Evolutionary conservation across 2,888 invertebrate species (phyloP).

Genomic region (Sinelater perroti): DNA sequence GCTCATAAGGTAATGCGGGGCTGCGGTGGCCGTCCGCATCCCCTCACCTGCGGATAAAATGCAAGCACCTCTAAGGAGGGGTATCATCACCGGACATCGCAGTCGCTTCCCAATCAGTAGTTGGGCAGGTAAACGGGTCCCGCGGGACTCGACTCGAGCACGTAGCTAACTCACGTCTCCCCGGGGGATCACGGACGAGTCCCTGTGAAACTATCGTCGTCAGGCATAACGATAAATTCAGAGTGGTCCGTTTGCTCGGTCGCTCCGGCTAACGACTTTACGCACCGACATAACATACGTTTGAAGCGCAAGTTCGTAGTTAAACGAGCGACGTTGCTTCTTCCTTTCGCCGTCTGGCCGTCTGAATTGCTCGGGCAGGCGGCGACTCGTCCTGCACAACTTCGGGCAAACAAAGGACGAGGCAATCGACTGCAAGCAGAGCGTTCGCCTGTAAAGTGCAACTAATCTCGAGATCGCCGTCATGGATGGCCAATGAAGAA

Average conservation of each 20-base stretch:
- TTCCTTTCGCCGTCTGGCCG: constrained; percentile 10
- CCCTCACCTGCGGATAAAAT: constrained; percentile 9
- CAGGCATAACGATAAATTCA: constrained; percentile 58
- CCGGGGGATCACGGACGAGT: constrained; percentile 49
- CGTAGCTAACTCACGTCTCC: constrained; percentile 61
- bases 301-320: constrained; percentile 41
- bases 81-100: constrained; percentile 40
- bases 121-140: constrained; percentile 62
- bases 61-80: constrained; percentile 21
- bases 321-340: constrained; percentile 35
- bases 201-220: constrained; percentile 53
- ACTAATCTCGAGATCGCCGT: not conserved
- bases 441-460: constrained; percentile 6
- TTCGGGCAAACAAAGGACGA: constrained; percentile 1
- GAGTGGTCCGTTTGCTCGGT: constrained; percentile 43
- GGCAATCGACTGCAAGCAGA: not conserved
- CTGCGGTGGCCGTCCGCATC: not conserved
- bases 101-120: constrained; percentile 60
- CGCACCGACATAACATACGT: constrained; percentile 53
- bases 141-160: constrained; percentile 54
- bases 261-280: constrained; percentile 53
- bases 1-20: not conserved
- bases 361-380: constrained; percentile 5
- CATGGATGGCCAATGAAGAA: constrained; percentile 9
- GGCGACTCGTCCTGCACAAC: not conserved